Base-by-base conservation (phyloP, 2,113 vertebrate genomes). In the Crotalus viridis region DNA sequence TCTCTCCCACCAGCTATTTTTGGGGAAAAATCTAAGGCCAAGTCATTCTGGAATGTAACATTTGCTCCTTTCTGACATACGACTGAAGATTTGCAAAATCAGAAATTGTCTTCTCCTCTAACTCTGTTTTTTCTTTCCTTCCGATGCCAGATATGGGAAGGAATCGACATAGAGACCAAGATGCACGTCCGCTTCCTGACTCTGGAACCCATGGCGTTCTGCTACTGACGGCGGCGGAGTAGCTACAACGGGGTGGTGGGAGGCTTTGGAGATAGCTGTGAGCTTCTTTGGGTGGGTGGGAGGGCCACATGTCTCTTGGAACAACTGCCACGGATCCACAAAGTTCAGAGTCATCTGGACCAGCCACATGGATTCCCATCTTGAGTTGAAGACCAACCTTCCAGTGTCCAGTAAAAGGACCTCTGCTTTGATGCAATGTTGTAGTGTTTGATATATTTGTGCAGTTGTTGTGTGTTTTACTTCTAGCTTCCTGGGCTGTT, bases 171-270 rank as follows among this genome's bases (percentile, higher is more conserved):
- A 10, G 99, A 99, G 96, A 98, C 98, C 61, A 98, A 98, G 97
- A 99, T 99, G 99, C 97, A 99, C 57, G 97, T 99, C 87, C 98
- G 98, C 95, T 99, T 99, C 96, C 97, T 98, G 74, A 98, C 98
- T 61, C 95, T 99, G 97, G 98, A 98, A 94, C 98, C 98, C 0
- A 97, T 98, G 0, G 98, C 98, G 0, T 96, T 99, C 85, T 98
- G 96, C 95, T 98, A 98, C 96, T 99, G 98, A 99, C 46, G 26
- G 15, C 21, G 7, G 33, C 3, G 5, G 48, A 90, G 46, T 64
- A 5, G 4, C 61, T 5, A 48, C 64, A n/a, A 0, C 19, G 8
- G 0, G 15, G 90, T 4, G 57, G 0, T 26, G 51, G 0, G 56
- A 93, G 0, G 24, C 56, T 90, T 87, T n/a, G 33, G 33, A n/a